phyloP scores from a whole-genome alignment of 2,888 invertebrate species.

The Pristionchus mayeri region DNA sequence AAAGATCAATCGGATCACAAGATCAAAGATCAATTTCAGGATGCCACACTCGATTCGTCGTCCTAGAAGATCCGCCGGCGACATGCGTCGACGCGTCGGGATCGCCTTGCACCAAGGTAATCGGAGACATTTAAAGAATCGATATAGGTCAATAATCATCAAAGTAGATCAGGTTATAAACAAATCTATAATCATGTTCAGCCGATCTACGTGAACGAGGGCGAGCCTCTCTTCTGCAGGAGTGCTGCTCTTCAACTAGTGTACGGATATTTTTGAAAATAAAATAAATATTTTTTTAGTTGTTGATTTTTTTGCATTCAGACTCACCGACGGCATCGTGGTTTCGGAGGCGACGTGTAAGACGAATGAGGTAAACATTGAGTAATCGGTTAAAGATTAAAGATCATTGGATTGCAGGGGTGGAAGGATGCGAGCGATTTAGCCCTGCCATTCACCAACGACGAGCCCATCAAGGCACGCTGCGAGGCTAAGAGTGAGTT shows the following conservation, averaged over 20 bases:
- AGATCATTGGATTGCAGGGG: neutral
- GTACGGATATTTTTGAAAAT: neutral
- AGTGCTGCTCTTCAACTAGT: neutral
- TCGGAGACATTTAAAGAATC: too few species aligned
- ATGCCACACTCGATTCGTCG: neutral
- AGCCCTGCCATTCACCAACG: too few species aligned
- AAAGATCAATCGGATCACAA: neutral
- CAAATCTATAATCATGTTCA: neutral
- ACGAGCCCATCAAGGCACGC: too few species aligned
- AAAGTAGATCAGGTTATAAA: too few species aligned
- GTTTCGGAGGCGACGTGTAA: neutral
- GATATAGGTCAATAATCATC: too few species aligned
- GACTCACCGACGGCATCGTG: neutral
- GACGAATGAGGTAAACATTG: neutral
- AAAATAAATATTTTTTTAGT: neutral
- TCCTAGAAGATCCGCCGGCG: neutral
- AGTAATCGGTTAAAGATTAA: neutral
- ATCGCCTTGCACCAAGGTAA: too few species aligned
- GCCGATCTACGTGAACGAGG: neutral
- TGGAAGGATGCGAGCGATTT: too few species aligned
- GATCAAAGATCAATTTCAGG: neutral
- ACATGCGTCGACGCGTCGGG: too few species aligned
- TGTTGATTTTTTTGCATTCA: neutral
- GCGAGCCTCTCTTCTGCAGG: neutral
- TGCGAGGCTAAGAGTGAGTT: too few species aligned